These are phyloP conservation scores for Varanus komodoensis DNA, from an alignment of 2,113 vertebrate genomes.

Conservation along the genomic window DNA sequence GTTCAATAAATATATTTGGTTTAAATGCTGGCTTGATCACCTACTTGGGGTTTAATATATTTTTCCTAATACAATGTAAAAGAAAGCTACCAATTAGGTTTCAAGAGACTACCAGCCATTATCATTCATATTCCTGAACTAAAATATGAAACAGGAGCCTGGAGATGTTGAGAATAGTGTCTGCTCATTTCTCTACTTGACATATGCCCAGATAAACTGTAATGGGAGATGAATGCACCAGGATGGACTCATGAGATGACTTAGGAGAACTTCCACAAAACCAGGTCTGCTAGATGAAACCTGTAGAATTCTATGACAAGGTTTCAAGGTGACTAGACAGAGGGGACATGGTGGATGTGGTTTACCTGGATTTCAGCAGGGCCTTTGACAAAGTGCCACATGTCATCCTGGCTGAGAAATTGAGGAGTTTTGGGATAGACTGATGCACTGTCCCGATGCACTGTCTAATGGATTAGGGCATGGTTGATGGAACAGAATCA, in stretches of 20 bases:
- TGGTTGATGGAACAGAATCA: no score
- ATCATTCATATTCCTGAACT: constrained; percentile 73
- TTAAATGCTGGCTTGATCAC: constrained; percentile 47
- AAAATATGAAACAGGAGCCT: constrained; percentile 82
- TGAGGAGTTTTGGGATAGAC: no score
- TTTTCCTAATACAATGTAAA: constrained; percentile 61
- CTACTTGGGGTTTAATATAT: constrained; percentile 44
- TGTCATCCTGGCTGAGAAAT: no score
- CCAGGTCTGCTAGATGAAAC: no score
- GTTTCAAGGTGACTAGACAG: no score
- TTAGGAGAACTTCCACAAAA: constrained; percentile 72
- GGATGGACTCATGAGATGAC: constrained; percentile 83
- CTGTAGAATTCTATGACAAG: no score
- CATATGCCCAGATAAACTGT: constrained; percentile 74
- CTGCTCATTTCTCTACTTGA: constrained; percentile 72
- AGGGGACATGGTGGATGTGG: no score
- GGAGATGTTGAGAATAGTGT: constrained; percentile 72
- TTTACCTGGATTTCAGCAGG: no score
- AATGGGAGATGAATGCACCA: constrained; percentile 80
- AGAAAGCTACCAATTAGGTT: constrained; percentile 62
- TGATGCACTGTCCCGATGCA: no score
- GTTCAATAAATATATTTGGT: constrained; percentile 41
- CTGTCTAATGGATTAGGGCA: no score
- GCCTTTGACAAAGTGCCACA: no score
- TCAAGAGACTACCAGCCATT: constrained; percentile 68